Evolutionary conservation across 2,113 vertebrate genomes (phyloP).

Genomic region (Empidonax traillii): DNA sequence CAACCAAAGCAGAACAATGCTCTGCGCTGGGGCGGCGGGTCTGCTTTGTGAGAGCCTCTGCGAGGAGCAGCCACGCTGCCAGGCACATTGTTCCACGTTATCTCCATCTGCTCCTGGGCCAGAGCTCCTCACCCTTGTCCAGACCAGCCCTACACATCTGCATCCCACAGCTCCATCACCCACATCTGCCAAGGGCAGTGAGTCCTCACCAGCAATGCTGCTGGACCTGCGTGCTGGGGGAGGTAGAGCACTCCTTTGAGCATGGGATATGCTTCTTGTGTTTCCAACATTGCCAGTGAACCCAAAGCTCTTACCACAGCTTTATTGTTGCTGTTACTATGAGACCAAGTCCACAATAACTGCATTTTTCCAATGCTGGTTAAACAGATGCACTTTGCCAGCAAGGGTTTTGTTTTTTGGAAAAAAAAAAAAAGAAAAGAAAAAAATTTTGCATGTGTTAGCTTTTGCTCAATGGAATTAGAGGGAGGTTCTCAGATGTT

Average conservation of each 20-base stretch:
- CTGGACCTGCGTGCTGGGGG: too few species aligned
- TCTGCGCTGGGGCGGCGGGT: accelerated
- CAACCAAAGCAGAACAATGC: background rate
- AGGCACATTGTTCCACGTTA: background rate
- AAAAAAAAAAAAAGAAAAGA: background rate
- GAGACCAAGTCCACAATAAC: conserved; percentile 53
- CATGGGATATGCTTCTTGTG: accelerated
- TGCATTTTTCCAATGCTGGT: conserved; percentile 20
- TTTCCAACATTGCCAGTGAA: background rate
- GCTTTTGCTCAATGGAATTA: background rate
- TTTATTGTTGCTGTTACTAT: conserved; percentile 54
- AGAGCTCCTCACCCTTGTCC: accelerated
- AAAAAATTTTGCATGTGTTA: background rate
- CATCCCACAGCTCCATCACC: accelerated
- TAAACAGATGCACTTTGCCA: conserved; percentile 15
- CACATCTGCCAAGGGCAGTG: accelerated
- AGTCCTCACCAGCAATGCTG: background rate
- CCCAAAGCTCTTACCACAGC: background rate
- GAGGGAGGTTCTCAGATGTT: background rate
- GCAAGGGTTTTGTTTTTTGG: background rate
- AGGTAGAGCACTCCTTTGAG: accelerated
- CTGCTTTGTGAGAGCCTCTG: background rate
- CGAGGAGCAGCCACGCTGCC: background rate
- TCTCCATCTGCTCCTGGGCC: background rate
- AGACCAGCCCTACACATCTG: background rate